phyloP scores from a whole-genome alignment of 2,888 invertebrate genomes.

The Ashinkailepas kermadecensis region DNA sequence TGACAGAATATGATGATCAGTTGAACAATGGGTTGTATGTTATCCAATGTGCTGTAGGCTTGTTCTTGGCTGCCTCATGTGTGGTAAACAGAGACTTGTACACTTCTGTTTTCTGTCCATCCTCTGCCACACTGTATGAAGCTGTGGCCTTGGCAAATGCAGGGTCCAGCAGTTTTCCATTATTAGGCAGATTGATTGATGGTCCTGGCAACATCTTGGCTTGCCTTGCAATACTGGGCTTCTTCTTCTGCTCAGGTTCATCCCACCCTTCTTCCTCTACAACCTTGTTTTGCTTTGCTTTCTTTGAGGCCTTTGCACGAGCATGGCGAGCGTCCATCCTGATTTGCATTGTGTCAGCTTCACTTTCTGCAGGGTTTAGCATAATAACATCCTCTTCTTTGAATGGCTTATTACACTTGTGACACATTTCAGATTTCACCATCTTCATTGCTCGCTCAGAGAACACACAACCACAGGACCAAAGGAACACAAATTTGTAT shows the following conservation, averaged over 20 bases:
- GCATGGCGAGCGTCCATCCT: constrained; percentile 61
- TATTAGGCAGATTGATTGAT: constrained; percentile 28
- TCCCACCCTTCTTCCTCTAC: not conserved
- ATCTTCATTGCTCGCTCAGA: constrained; percentile 89
- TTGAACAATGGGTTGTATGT: constrained; percentile 74
- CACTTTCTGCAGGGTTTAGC: constrained; percentile 77
- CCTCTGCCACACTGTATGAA: constrained; percentile 73
- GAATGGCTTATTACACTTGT: constrained; percentile 33
- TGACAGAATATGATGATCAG: not conserved
- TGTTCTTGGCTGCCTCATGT: constrained; percentile 75
- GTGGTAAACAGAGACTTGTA: constrained; percentile 93
- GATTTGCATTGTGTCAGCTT: constrained; percentile 55
- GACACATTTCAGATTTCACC: constrained; percentile 51
- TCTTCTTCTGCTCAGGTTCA: not conserved
- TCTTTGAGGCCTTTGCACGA: constrained; percentile 48
- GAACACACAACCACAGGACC: constrained; percentile 94
- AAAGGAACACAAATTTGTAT: constrained; percentile 73
- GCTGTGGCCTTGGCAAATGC: not conserved
- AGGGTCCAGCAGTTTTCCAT: constrained; percentile 35
- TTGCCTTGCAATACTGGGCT: not conserved
- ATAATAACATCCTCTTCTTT: constrained; percentile 61
- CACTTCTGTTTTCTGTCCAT: constrained; percentile 80
- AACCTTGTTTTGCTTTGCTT: constrained; percentile 44
- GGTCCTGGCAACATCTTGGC: constrained; percentile 20
- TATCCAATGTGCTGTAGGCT: constrained; percentile 90